Percentiles rank a stretch among this genome's conserved stretches.
phyloP scores from a whole-genome alignment of 2,888 invertebrate genomes.

The Yponomeuta sedellus region DNA sequence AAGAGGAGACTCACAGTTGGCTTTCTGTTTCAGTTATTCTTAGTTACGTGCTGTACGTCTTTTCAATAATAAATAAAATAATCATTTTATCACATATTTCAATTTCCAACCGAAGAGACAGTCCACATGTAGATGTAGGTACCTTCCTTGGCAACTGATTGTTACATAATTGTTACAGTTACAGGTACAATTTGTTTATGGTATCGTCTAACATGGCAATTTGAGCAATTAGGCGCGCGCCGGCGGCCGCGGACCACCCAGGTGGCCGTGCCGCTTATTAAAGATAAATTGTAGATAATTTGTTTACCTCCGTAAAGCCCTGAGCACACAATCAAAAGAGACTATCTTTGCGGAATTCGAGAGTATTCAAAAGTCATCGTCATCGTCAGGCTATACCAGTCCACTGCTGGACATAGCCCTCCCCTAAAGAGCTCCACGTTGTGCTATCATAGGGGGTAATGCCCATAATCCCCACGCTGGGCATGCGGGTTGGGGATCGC shows the following conservation, averaged over 20 bases:
- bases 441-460: too few relatives aligned
- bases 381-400: too few relatives aligned
- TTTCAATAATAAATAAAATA: too few relatives aligned
- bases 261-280: conserved; percentile 53
- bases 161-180: conserved; percentile 15
- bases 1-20: too few relatives aligned
- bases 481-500: too few relatives aligned
- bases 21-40: too few relatives aligned
- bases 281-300: conserved; percentile 73
- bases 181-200: conserved; percentile 49
- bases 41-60: too few relatives aligned
- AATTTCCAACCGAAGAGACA: not conserved
- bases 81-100: too few relatives aligned
- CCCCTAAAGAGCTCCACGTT: too few relatives aligned
- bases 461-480: too few relatives aligned
- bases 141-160: not conserved
- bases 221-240: conserved; percentile 68
- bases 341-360: not conserved
- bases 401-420: too few relatives aligned
- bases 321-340: not conserved
- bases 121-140: not conserved
- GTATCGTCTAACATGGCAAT: conserved; percentile 68
- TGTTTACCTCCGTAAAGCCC: conserved; percentile 50
- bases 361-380: too few relatives aligned
- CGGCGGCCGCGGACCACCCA: conserved; percentile 57